phyloP scores from a whole-genome alignment of 2,797 vertebrate species.

The Silurus aristotelis region DNA sequence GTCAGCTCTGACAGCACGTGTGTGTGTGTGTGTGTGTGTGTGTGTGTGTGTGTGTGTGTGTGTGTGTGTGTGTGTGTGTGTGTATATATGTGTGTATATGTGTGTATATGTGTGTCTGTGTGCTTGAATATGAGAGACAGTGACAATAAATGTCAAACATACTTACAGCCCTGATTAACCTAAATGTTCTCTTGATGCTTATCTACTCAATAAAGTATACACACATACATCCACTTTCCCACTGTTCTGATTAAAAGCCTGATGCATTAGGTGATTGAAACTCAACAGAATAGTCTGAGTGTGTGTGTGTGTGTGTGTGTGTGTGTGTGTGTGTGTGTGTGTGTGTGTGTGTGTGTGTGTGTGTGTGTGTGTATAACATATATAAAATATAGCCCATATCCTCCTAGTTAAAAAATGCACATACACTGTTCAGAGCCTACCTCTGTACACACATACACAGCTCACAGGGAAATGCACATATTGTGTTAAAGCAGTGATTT shows the following conservation, averaged over 20 bases:
- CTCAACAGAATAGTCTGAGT: constrained; percentile 3
- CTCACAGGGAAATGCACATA: neutral
- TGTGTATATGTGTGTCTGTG: neutral
- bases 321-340: constrained; percentile 35
- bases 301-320: constrained; percentile 36
- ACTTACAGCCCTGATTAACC: constrained; percentile 12
- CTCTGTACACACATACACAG: neutral
- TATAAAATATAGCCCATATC: neutral
- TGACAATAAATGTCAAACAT: constrained; percentile 22
- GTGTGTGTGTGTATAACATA: constrained; percentile 21
- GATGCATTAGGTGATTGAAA: constrained; percentile 43
- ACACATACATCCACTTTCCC: constrained; percentile 18
- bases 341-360: constrained; percentile 26
- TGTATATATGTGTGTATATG: neutral
- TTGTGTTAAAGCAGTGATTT: neutral
- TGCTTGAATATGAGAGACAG: constrained; percentile 7
- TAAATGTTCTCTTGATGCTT: constrained; percentile 32
- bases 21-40: neutral
- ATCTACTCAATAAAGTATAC: constrained; percentile 24
- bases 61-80: neutral
- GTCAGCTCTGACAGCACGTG: neutral
- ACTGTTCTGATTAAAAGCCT: constrained; percentile 25
- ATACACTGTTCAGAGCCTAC: neutral
- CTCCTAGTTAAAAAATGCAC: neutral
- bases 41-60: neutral